These are phyloP conservation scores for Achroia grisella DNA, from an alignment of 1,140 invertebrate species.

Conservation along the genomic window DNA sequence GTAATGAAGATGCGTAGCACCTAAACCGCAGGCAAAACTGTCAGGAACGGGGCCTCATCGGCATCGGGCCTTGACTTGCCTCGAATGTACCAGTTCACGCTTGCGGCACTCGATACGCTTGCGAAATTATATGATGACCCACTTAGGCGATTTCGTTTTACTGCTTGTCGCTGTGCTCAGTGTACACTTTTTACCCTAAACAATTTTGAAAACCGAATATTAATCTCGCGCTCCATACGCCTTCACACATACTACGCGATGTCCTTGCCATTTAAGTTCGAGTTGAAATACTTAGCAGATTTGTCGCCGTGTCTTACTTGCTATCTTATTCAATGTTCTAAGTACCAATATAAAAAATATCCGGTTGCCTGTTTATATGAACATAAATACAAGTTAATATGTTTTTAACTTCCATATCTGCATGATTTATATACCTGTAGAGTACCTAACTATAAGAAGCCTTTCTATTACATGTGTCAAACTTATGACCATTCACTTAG, in stretches of 20 bases:
- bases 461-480: slow-evolving; percentile 3
- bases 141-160: slow-evolving; percentile 68
- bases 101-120: slow-evolving; percentile 71
- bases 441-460: too few species aligned
- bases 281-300: slow-evolving; percentile 2
- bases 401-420: too few species aligned
- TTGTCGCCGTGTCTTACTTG: background rate
- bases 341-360: background rate
- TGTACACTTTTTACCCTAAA: slow-evolving; percentile 53
- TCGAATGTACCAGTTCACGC: slow-evolving; percentile 64
- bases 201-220: background rate
- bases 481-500: background rate
- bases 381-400: too few species aligned
- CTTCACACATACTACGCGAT: slow-evolving; percentile 7
- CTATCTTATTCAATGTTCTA: background rate
- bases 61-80: slow-evolving; percentile 57
- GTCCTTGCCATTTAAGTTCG: slow-evolving; percentile 14
- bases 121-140: slow-evolving; percentile 72
- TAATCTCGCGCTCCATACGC: background rate
- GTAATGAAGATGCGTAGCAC: too few species aligned
- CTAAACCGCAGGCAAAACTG: too few species aligned
- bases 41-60: slow-evolving; percentile 19
- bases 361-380: background rate
- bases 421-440: too few species aligned
- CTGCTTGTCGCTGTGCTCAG: slow-evolving; percentile 43